A percentile compares a stretch with the other conserved stretches of the same genome.
These are phyloP conservation scores for Petrolisthes cinctipes DNA, from an alignment of 2,888 invertebrate genomes.

Conservation along the genomic window DNA sequence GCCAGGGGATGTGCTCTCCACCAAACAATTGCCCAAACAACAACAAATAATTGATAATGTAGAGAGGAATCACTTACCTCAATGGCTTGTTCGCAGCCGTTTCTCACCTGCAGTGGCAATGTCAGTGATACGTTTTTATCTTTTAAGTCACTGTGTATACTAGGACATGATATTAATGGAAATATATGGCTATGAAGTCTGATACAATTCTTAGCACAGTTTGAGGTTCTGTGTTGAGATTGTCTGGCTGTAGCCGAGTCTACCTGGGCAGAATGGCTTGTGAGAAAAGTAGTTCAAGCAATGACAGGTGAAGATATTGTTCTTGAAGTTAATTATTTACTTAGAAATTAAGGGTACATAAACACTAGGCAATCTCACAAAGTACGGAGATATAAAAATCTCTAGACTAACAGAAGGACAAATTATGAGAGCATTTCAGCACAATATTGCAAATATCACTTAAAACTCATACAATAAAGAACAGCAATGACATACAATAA, in stretches of 20 bases:
- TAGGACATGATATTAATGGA: background rate
- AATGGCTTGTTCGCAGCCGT: slow-evolving; percentile 12
- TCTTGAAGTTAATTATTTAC: slow-evolving; percentile 3
- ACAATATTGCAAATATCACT: slow-evolving; percentile 2
- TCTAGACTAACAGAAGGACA: slow-evolving; percentile 3
- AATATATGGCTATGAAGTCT: background rate
- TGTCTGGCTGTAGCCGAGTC: slow-evolving; percentile 11
- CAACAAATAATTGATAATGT: slow-evolving; percentile 1
- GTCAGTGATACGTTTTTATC: background rate
- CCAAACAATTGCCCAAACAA: slow-evolving; percentile 7
- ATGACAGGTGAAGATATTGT: background rate
- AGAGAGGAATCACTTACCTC: slow-evolving; percentile 12
- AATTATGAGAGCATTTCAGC: slow-evolving; percentile 7
- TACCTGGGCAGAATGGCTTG: slow-evolving; percentile 10
- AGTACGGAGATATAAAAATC: slow-evolving; percentile 1
- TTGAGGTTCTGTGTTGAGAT: background rate
- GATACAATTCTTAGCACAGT: background rate
- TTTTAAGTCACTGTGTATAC: background rate
- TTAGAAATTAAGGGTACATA: slow-evolving; percentile 2
- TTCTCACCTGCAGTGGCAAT: slow-evolving; percentile 16
- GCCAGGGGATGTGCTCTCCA: slow-evolving; percentile 4
- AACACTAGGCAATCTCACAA: background rate
- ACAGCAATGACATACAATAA: background rate
- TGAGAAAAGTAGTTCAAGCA: background rate
- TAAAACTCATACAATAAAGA: background rate